A percentile compares a stretch with the other conserved stretches of the same genome.
Evolutionary conservation across 2,797 vertebrate species (phyloP).

Genomic region (Esox lucius): DNA sequence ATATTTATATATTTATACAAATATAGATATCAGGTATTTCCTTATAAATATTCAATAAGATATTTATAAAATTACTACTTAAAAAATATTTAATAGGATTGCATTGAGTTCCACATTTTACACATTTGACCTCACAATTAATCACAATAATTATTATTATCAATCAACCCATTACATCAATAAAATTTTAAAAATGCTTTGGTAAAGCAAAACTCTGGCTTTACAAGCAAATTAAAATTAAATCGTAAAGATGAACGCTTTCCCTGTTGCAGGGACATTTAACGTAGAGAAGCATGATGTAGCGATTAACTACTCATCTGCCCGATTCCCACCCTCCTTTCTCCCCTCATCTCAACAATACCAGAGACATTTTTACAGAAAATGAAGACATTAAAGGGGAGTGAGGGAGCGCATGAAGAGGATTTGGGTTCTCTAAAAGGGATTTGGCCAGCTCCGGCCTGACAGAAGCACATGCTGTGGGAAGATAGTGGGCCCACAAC

Average conservation of each 20-base stretch:
- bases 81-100: neutral
- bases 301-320: slow-evolving; percentile 29
- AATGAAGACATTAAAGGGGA: slow-evolving; percentile 65
- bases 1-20: neutral
- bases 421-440: slow-evolving; percentile 24
- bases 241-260: neutral
- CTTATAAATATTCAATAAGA: neutral
- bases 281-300: slow-evolving; percentile 8
- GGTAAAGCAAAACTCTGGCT: neutral
- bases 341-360: slow-evolving; percentile 16
- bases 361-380: slow-evolving; percentile 39
- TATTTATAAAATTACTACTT: neutral
- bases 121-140: neutral
- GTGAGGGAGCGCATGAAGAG: slow-evolving; percentile 31
- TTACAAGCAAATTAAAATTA: neutral
- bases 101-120: neutral
- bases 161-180: neutral
- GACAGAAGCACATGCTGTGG: slow-evolving; percentile 64
- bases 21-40: neutral
- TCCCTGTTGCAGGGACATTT: neutral
- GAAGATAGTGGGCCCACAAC: slow-evolving; percentile 64
- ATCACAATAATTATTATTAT: neutral
- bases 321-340: neutral
- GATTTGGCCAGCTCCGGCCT: slow-evolving; percentile 52
- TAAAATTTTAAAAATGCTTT: neutral